Base-by-base conservation (phyloP, 2,888 invertebrate species). In the Ectropis crepuscularia region DNA sequence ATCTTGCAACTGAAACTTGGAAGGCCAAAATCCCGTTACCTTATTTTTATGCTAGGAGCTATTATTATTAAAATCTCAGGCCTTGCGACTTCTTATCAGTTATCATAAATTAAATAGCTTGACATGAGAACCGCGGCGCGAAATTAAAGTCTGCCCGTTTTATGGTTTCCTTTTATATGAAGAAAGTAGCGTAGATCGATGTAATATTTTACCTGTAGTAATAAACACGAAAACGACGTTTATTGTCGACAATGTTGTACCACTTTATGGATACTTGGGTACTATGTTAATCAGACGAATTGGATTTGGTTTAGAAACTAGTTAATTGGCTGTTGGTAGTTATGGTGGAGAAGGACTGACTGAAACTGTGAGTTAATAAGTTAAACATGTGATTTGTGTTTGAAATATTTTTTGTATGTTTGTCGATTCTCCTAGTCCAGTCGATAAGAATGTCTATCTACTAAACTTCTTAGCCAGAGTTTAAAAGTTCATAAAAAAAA, bases 31-130 rank as follows among this genome's bases (percentile, higher is more conserved):
- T 28, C 16, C 16, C 61, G 57, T 57, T 51, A 51, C 51, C 43
- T 39, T 11, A 54, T 63, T 63, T 63, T 63, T 63, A 58, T 50
- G 48, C 46, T 36, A 57, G 57, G 47, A 43, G 43, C 60, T 60
- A 60, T 53, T 65, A 60, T 53, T 65, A 65, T 61, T 61, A 64
- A 60, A 60, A 60, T 65, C 57, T 61, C 42, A 48, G 48, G 48
- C 64, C 64, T 65, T 53, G 60, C 42, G 55, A 9, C 10, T 51
- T 41, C 64, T 65, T 65, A 65, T 65, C 64, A 57, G 64, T 57
- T 48, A 55, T 57, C 53, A 61, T 65, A 65, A 65, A 65, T 65
- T 65, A 65, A 65, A 65, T 36, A 45, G 57, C 53, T 53, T 45
- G 64, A 60, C 60, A 65, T 61, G 54, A 50, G 63, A 58, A 55